These are phyloP conservation scores for Atta colombica DNA, from an alignment of 1,140 invertebrate genomes.

Conservation along the genomic window DNA sequence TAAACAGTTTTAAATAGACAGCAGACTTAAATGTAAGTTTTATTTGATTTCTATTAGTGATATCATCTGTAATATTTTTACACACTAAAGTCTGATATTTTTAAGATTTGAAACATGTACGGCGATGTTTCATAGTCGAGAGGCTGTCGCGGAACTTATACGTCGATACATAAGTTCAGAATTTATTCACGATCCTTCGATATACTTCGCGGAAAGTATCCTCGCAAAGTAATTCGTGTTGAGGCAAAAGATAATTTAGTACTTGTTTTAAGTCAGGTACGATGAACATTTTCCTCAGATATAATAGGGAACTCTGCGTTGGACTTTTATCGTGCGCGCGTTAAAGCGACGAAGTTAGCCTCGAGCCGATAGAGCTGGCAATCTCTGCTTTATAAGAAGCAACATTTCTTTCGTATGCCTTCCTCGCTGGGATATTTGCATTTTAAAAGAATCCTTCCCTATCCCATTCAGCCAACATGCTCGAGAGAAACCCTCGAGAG, in stretches of 20 bases:
- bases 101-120: slow-evolving; percentile 45
- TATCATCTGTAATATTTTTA: neutral
- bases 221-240: slow-evolving; percentile 44
- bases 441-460: slow-evolving; percentile 81
- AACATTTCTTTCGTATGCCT: slow-evolving; percentile 78
- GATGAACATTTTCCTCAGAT: slow-evolving; percentile 48
- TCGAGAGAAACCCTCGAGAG: slow-evolving; percentile 62
- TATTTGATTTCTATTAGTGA: neutral
- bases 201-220: slow-evolving; percentile 52
- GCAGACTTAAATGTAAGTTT: slow-evolving; percentile 9
- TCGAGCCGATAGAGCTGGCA: slow-evolving; percentile 55
- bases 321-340: slow-evolving; percentile 65
- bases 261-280: slow-evolving; percentile 61
- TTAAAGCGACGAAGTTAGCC: slow-evolving; percentile 68
- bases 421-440: slow-evolving; percentile 79
- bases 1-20: too few relatives aligned
- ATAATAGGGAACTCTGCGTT: slow-evolving; percentile 53
- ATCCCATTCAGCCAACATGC: slow-evolving; percentile 33
- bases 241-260: slow-evolving; percentile 60
- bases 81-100: neutral
- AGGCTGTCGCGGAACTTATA: slow-evolving; percentile 49
- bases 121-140: slow-evolving; percentile 27
- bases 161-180: slow-evolving; percentile 40
- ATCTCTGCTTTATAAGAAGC: slow-evolving; percentile 76
- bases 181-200: slow-evolving; percentile 60